phyloP scores from a whole-genome alignment of 2,797 vertebrate species.

The Cheirogaleus major region DNA sequence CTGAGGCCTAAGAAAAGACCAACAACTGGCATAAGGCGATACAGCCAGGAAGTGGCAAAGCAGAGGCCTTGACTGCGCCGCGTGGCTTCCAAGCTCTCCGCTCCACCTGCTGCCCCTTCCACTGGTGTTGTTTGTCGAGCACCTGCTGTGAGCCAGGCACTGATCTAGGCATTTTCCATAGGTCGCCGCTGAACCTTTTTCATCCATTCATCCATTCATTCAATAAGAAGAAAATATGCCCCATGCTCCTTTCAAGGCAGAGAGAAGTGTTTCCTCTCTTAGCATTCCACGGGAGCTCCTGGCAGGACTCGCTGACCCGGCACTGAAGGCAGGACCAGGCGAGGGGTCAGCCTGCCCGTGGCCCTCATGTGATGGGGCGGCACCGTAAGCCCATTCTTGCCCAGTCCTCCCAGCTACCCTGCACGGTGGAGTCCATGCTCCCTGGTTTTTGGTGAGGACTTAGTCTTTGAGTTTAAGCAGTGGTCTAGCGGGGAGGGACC shows the following conservation, averaged over 20 bases:
- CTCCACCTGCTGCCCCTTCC: accelerated
- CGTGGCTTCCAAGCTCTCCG: background rate
- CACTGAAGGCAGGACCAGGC: background rate
- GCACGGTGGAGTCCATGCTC: accelerated
- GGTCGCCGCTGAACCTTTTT: background rate
- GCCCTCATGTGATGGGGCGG: accelerated
- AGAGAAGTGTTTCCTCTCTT: background rate
- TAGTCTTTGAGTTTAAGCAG: background rate
- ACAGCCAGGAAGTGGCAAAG: background rate
- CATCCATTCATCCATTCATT: background rate
- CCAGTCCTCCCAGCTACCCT: accelerated
- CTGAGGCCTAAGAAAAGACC: background rate
- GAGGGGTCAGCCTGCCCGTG: background rate
- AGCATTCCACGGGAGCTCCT: accelerated
- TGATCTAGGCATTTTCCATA: background rate
- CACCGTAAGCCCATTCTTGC: too few relatives aligned
- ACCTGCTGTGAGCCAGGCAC: background rate
- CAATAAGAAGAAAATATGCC: background rate
- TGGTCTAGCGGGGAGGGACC: background rate
- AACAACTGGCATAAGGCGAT: background rate
- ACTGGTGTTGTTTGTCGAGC: accelerated
- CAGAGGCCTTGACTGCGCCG: too few relatives aligned
- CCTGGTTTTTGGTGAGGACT: background rate
- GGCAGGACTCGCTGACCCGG: accelerated
- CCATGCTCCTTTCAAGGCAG: background rate